Evolutionary conservation across 2,888 invertebrate genomes (phyloP), one percentile per base, ranked within the genome.

Genomic region (Zhuqinia jingwanae): DNA sequence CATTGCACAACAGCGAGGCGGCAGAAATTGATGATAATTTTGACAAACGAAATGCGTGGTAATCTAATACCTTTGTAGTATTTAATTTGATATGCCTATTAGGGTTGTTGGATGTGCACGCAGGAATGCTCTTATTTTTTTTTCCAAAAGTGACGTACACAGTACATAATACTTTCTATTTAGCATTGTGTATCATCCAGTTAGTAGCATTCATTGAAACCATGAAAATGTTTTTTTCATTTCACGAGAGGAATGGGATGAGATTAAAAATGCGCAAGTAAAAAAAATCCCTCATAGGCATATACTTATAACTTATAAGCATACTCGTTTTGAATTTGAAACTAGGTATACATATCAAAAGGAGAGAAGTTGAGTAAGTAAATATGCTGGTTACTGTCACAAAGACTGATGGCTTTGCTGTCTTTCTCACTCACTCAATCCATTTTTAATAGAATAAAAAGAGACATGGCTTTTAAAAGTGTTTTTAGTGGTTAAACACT

Each of bases 331-430:
- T 36, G 36, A 36, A 36, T 36, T 36, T 8, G 8, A 36, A 36
- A 36, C 36, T 8, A 36, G 36, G 8, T 6, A 36, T 6, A 36
- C 5, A 36, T 3, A 36, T 6, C 8, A 65, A n/a, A 5, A 10
- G 42, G 11, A 13, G 42, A 22, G 11, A 47, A 45, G 25, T 45
- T 30, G 30, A n/a, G 50, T 20, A 77, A 83, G 76, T 76, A 76
- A 77, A 83, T 76, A 83, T 63, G 76, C 76, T 77, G 50, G 83
- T 83, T 68, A 77, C 83, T 83, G 83, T 83, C 83, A 83, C 83
- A 76, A 83, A 83, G 83, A 83, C 65, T 76, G 83, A 83, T 83
- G 77, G 50, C 76, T 56, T 53, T 56, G 27, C 80, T 82, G 17
- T 56, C 27, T 17, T 10, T 36, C 15, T 22, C 30, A 53, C 53